These are phyloP conservation scores for Arnoldichthys spilopterus DNA, from an alignment of 2,797 vertebrate genomes.

Conservation along the genomic window DNA sequence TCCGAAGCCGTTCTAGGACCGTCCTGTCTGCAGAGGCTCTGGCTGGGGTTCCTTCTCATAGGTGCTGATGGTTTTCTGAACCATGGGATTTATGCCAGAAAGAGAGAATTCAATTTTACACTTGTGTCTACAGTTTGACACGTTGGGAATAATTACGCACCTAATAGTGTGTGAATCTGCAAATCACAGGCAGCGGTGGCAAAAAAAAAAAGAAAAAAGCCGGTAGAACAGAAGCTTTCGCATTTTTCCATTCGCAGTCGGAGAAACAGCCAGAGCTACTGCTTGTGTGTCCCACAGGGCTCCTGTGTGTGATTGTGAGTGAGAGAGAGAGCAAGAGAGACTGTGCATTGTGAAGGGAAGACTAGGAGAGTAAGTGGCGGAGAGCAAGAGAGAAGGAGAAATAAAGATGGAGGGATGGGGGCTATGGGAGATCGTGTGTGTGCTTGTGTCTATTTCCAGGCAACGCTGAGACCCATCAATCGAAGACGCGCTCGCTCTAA, in stretches of 20 bases:
- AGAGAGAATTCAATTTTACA: conserved; percentile 48
- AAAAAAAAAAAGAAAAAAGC: conserved; percentile 25
- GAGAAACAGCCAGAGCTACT: conserved; percentile 5
- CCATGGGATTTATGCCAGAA: conserved; percentile 32
- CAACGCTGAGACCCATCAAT: conserved; percentile 7
- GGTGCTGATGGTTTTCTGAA: conserved; percentile 18
- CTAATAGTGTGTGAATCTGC: conserved; percentile 51
- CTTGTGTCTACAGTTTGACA: conserved; percentile 44
- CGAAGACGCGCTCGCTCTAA: conserved; percentile 6
- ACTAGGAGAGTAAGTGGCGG: conserved; percentile 4
- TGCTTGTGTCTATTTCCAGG: conserved; percentile 22
- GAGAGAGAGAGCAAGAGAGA: neutral
- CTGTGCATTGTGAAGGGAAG: no score
- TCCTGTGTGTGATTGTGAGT: conserved; percentile 18
- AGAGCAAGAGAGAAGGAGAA: conserved; percentile 15
- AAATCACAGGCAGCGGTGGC: conserved; percentile 20
- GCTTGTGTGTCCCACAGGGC: conserved; percentile 22
- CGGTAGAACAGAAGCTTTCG: conserved; percentile 12
- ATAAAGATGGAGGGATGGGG: conserved; percentile 14
- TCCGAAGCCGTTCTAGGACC: no score
- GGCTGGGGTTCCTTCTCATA: neutral
- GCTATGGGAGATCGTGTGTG: conserved; percentile 8
- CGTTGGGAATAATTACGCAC: conserved; percentile 53
- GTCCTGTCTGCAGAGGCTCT: conserved; percentile 7
- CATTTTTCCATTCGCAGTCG: conserved; percentile 16